phyloP scores from a whole-genome alignment of 2,113 vertebrate species.

The Egretta garzetta region DNA sequence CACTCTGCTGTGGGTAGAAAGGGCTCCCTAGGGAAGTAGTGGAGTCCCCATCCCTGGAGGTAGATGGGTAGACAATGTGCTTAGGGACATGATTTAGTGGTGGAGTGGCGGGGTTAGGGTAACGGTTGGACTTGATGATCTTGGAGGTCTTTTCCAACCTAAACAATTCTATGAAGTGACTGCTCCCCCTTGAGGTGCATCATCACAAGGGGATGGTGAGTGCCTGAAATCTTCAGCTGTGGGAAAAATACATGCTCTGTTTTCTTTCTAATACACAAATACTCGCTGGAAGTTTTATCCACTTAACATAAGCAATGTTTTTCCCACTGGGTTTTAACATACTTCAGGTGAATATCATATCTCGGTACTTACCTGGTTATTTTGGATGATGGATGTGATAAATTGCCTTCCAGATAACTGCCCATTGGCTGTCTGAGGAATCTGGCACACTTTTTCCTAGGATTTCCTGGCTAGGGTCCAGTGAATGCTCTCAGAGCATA shows the following conservation, averaged over 20 bases:
- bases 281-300: not conserved
- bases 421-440: not conserved
- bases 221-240: not conserved
- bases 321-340: not conserved
- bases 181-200: not conserved
- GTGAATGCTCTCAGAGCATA: not conserved
- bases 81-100: too few relatives aligned
- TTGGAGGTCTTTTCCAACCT: too few relatives aligned
- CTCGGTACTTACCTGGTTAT: not conserved
- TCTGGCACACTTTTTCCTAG: not conserved
- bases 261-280: not conserved
- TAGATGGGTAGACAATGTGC: too few relatives aligned
- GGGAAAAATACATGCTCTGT: not conserved
- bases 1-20: not conserved
- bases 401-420: not conserved
- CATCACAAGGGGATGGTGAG: not conserved
- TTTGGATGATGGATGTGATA: not conserved
- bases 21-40: too few relatives aligned
- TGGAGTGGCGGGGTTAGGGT: too few relatives aligned
- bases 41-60: too few relatives aligned
- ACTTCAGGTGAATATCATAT: not conserved
- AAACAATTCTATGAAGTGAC: not conserved
- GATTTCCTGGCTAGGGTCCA: not conserved
- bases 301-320: not conserved
- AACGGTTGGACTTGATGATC: too few relatives aligned